Evolutionary conservation across 2,113 vertebrate species (phyloP).

Genomic region (Illadopsis cleaveri): DNA sequence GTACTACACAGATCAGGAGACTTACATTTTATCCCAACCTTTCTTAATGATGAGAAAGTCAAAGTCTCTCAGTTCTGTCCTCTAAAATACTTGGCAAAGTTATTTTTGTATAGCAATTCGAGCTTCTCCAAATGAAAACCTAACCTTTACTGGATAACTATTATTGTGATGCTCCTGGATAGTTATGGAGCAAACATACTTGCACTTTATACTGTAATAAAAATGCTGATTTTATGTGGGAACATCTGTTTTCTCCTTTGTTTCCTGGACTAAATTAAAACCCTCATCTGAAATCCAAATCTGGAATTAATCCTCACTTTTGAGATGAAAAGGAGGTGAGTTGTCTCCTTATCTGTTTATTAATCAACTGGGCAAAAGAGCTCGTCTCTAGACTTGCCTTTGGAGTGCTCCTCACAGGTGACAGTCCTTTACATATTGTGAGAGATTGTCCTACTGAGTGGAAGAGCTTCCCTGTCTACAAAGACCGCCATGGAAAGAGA

Average conservation of each 20-base stretch:
- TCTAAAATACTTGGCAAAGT: not conserved
- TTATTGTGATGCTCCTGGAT: not conserved
- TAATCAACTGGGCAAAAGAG: not conserved
- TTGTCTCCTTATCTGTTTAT: not conserved
- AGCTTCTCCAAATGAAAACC: not conserved
- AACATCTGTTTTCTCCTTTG: slow-evolving; percentile 15
- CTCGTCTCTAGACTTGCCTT: not conserved
- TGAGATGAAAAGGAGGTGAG: not conserved
- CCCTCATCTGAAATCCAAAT: not conserved
- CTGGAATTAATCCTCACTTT: slow-evolving; percentile 6
- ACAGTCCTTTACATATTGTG: not conserved
- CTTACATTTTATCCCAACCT: not conserved
- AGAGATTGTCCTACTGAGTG: not conserved
- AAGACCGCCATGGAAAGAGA: not conserved
- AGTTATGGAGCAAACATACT: not conserved
- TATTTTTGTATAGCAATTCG: not conserved
- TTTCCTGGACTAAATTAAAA: not conserved
- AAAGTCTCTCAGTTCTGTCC: not conserved
- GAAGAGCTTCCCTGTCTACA: not conserved
- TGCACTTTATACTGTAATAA: not conserved
- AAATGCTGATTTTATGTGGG: not conserved
- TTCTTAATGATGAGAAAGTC: not conserved
- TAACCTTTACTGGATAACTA: not conserved
- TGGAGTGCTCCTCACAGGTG: not conserved
- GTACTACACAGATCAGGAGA: not conserved